Evolutionary conservation across 2,113 vertebrate species (phyloP).

Genomic region (Ahaetulla prasina): DNA sequence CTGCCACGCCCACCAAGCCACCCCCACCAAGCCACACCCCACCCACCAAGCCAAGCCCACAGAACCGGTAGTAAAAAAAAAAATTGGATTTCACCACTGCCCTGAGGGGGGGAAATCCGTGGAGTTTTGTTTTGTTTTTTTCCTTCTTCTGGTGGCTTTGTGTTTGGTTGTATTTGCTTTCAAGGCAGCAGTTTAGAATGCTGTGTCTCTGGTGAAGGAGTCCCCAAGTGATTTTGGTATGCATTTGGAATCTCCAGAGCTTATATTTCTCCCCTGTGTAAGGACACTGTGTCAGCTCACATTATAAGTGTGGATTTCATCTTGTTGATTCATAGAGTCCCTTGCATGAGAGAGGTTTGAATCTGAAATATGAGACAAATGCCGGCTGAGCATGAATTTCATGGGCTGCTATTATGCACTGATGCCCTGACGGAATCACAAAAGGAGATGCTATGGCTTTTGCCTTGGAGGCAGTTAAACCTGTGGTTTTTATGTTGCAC

Average conservation of each 20-base stretch:
- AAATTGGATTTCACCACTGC: no score
- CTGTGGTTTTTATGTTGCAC: fast-evolving
- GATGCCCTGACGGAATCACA: neutral
- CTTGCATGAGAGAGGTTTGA: neutral
- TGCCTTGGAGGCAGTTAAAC: neutral
- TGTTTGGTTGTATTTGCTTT: neutral
- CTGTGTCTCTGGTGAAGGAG: neutral
- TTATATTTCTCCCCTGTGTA: neutral
- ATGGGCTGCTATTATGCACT: neutral
- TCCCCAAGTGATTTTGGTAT: neutral
- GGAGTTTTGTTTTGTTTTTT: neutral
- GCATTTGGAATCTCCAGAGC: neutral
- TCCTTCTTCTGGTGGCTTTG: neutral
- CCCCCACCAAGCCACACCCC: no score
- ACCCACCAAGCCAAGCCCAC: no score
- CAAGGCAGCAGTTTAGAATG: neutral
- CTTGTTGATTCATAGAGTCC: neutral
- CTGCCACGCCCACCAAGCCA: no score
- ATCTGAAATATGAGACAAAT: neutral
- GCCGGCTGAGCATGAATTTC: neutral
- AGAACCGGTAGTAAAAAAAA: no score
- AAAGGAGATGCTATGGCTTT: neutral
- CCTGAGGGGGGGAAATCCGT: no score
- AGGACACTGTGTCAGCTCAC: neutral
- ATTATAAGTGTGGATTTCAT: neutral